Evolutionary conservation across 2,113 vertebrate genomes (phyloP).

Genomic region (Gasterosteus aculeatus): DNA sequence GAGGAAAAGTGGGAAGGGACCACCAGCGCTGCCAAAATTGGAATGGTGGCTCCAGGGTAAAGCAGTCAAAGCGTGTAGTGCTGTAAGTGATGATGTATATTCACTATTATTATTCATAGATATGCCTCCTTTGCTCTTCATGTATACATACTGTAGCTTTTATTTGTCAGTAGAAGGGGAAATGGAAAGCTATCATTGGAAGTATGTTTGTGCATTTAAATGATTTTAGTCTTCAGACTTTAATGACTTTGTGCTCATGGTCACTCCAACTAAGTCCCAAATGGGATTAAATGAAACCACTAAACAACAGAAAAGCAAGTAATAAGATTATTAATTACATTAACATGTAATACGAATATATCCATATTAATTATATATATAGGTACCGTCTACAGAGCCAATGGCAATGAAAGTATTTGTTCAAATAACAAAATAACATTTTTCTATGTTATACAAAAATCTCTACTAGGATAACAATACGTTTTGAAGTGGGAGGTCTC

Average conservation of each 20-base stretch:
- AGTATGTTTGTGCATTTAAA: not conserved
- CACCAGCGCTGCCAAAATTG: conserved; percentile 59
- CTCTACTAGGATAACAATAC: not conserved
- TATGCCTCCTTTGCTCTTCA: not conserved
- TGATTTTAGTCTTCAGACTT: not conserved
- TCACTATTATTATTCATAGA: not conserved
- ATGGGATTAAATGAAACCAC: not conserved
- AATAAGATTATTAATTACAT: not conserved
- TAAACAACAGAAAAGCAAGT: not conserved
- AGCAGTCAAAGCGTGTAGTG: conserved; percentile 33
- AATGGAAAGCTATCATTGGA: not conserved
- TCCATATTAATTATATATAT: too few relatives aligned
- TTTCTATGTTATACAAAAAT: not conserved
- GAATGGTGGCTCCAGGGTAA: conserved; percentile 53
- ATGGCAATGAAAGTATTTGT: not conserved
- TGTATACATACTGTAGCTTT: not conserved
- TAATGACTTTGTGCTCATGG: not conserved
- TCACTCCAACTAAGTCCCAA: not conserved
- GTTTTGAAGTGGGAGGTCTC: not conserved
- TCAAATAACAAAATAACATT: not conserved
- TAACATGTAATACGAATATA: too few relatives aligned
- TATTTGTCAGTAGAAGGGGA: not conserved
- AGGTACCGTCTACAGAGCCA: too few relatives aligned
- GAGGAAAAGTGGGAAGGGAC: conserved; percentile 69
- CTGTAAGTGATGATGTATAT: conserved; percentile 19